A percentile compares a stretch with the other conserved stretches of the same genome.
phyloP scores from a whole-genome alignment of 2,888 invertebrate species.

The Lasioglossum malachurum region DNA sequence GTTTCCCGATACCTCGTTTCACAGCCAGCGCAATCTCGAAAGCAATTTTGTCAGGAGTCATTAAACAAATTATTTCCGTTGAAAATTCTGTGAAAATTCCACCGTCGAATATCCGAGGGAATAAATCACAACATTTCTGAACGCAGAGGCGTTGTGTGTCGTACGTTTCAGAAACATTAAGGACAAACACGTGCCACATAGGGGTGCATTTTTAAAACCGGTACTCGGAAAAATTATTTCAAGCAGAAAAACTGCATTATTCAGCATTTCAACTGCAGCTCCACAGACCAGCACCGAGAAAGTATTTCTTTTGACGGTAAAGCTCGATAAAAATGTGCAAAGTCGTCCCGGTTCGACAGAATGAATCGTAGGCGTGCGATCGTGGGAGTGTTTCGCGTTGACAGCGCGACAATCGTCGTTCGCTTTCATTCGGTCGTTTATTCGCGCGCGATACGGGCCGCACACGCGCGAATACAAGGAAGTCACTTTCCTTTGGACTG shows the following conservation, averaged over 20 bases:
- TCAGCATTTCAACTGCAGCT: no score
- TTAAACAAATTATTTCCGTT: background rate
- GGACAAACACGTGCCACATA: no score
- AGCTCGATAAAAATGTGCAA: background rate
- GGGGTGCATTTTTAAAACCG: background rate
- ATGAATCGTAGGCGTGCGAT: slow-evolving; percentile 13
- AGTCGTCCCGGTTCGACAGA: background rate
- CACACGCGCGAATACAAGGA: slow-evolving; percentile 52
- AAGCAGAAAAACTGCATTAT: background rate
- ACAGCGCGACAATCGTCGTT: slow-evolving; percentile 51
- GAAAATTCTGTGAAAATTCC: background rate
- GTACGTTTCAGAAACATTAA: background rate
- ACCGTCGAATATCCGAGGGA: background rate
- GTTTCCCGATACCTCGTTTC: background rate
- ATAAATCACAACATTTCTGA: background rate
- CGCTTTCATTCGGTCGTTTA: slow-evolving; percentile 58
- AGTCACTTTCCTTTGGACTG: slow-evolving; percentile 70
- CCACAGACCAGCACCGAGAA: background rate
- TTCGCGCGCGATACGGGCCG: slow-evolving; percentile 28
- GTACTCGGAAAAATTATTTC: background rate
- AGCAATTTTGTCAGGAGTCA: background rate
- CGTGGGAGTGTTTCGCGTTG: slow-evolving; percentile 41
- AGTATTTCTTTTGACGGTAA: background rate
- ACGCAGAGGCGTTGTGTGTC: background rate
- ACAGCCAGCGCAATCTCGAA: background rate